phyloP scores from a whole-genome alignment of 2,113 vertebrate species.

The Cololabis saira region DNA sequence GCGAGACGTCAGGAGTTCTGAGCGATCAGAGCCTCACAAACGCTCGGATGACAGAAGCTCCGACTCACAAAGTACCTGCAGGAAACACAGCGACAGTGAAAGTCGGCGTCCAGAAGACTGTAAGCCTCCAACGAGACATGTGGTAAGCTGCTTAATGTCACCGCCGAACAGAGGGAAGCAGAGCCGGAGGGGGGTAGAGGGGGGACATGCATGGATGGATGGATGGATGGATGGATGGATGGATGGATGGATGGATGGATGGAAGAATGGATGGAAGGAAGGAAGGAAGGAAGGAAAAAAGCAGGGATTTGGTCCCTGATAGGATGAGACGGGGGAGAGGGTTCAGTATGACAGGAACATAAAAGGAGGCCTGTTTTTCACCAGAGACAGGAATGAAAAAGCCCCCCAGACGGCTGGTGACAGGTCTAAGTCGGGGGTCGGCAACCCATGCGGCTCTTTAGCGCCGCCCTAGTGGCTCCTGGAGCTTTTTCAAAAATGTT shows the following conservation, averaged over 20 bases:
- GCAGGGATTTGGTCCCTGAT: conserved; percentile 52
- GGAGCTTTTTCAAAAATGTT: no score
- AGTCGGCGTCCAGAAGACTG: conserved; percentile 63
- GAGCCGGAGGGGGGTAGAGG: conserved; percentile 31
- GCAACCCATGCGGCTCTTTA: no score
- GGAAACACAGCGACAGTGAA: conserved; percentile 72
- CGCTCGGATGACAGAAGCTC: conserved; percentile 19
- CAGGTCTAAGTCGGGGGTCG: conserved; percentile 61
- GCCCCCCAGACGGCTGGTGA: conserved; percentile 60
- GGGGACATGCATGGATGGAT: background rate
- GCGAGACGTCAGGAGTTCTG: conserved; percentile 31
- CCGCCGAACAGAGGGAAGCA: conserved; percentile 56
- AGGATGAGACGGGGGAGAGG: conserved; percentile 40
- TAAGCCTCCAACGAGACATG: conserved; percentile 66
- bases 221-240: conserved; percentile 36
- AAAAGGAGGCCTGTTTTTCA: conserved; percentile 37
- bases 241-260: conserved; percentile 22
- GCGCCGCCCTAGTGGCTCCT: no score
- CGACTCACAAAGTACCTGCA: conserved; percentile 73
- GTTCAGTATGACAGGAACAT: conserved; percentile 43
- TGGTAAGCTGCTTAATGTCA: conserved; percentile 77
- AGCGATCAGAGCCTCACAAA: conserved; percentile 35
- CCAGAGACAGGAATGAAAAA: conserved; percentile 51
- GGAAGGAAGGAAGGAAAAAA: conserved; percentile 27
- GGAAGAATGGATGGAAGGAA: no score